Percentiles rank a stretch among this genome's conserved stretches.
phyloP scores from a whole-genome alignment of 2,797 vertebrate species.

The Antrozous pallidus region DNA sequence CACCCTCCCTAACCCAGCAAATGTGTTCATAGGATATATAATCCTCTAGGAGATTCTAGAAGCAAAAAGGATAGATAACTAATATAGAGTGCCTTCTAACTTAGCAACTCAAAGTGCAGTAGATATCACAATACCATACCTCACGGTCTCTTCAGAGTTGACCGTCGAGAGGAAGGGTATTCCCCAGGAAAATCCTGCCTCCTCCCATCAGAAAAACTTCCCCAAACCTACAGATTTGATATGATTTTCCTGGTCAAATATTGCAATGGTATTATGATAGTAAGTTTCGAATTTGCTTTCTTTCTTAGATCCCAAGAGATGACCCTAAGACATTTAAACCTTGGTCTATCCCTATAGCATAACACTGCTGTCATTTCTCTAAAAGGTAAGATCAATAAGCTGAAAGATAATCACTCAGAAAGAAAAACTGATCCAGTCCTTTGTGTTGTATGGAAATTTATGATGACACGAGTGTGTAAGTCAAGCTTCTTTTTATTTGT shows the following conservation, averaged over 20 bases:
- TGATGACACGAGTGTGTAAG: background rate
- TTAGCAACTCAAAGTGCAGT: background rate
- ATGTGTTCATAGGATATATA: background rate
- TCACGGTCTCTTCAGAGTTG: background rate
- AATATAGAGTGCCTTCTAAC: background rate
- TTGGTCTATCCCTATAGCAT: constrained; percentile 66
- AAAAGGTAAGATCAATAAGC: constrained; percentile 57
- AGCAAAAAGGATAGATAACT: background rate
- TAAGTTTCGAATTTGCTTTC: constrained; percentile 61
- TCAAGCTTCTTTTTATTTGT: background rate
- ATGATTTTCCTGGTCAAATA: background rate
- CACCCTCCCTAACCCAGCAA: too few relatives aligned
- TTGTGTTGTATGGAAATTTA: background rate
- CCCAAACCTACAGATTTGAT: background rate
- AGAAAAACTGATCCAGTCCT: background rate
- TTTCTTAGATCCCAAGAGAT: constrained; percentile 77
- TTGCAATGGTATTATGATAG: background rate
- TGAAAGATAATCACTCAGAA: background rate
- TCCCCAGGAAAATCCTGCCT: background rate
- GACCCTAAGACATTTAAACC: constrained; percentile 64
- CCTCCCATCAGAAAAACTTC: background rate
- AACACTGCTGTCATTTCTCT: background rate
- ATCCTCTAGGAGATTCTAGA: background rate
- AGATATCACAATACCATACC: background rate
- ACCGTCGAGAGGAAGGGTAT: background rate